A percentile compares a stretch with the other conserved stretches of the same genome.
Conservation (phyloP, 23 tunicate genomes). For the Corella eumyota region DNA sequence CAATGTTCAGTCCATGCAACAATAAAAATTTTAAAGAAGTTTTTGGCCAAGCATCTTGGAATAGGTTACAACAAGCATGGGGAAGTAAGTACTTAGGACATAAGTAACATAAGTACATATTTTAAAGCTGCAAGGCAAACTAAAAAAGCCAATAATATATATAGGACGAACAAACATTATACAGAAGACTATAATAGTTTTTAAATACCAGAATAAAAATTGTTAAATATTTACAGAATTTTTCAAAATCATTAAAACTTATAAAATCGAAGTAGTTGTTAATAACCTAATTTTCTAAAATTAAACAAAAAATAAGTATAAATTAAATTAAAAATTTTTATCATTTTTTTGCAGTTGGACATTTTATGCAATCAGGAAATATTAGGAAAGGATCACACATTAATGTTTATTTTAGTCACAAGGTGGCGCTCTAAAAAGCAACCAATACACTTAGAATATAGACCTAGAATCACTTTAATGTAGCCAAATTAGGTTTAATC, state of each 20-base stretch:
- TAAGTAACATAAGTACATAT: too few species aligned
- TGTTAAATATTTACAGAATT: too few species aligned
- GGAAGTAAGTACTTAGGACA: conserved; percentile 34
- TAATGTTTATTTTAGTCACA: conserved; percentile 61
- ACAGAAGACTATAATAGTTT: too few species aligned
- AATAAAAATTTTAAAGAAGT: conserved; percentile 72
- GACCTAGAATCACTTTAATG: conserved; percentile 47
- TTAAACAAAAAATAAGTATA: too few species aligned
- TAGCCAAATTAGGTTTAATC: conserved; percentile 7
- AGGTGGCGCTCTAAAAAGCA: conserved; percentile 82
- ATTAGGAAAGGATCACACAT: conserved; percentile 84
- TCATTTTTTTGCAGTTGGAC: conserved; percentile 50
- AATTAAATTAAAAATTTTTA: too few species aligned
- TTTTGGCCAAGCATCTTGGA: conserved; percentile 72
- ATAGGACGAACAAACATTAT: too few species aligned
- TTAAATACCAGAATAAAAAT: too few species aligned
- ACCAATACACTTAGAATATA: conserved; percentile 58
- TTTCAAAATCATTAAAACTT: too few species aligned
- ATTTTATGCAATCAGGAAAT: conserved; percentile 89
- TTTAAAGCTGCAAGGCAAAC: too few species aligned
- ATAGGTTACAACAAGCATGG: conserved; percentile 26
- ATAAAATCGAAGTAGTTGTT: too few species aligned
- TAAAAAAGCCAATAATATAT: too few species aligned
- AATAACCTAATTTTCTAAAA: too few species aligned
- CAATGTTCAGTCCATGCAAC: conserved; percentile 77